Percentiles rank a stretch among this genome's conserved stretches.
phyloP scores from a whole-genome alignment of 2,797 vertebrate species.

The Pelobates cultripes region DNA sequence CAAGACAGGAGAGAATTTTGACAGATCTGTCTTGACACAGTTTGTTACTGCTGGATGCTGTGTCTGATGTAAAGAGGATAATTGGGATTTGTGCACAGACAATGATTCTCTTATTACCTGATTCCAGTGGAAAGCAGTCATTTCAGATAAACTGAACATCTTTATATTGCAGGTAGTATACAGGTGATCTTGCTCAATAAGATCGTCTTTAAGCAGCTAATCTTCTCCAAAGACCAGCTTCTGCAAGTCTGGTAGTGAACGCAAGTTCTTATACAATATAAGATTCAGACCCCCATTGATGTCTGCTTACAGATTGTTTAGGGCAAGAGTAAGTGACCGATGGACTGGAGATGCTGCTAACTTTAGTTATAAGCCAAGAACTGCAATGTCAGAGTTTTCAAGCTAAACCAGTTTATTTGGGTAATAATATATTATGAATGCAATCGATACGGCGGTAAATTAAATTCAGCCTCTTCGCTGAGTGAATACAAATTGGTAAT shows the following conservation, averaged over 20 bases:
- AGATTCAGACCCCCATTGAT: too few relatives aligned
- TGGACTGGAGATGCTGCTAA: too few relatives aligned
- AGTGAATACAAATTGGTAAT: slow-evolving; percentile 19
- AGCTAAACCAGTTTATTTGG: too few relatives aligned
- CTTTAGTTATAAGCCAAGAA: too few relatives aligned
- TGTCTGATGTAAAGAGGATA: not conserved
- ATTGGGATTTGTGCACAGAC: not conserved
- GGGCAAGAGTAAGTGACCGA: too few relatives aligned
- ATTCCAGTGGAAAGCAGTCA: not conserved
- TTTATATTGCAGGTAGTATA: too few relatives aligned
- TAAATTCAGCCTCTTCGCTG: not conserved
- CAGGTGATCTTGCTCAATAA: not conserved
- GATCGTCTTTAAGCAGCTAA: not conserved
- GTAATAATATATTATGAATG: too few relatives aligned
- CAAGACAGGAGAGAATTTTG: too few relatives aligned
- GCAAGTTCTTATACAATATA: too few relatives aligned
- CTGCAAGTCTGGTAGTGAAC: not conserved
- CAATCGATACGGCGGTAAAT: too few relatives aligned
- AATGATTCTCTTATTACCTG: not conserved
- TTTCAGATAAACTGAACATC: not conserved
- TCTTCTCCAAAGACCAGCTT: not conserved
- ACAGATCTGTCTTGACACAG: not conserved
- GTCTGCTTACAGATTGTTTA: too few relatives aligned
- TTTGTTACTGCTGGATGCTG: not conserved
- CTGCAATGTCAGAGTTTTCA: too few relatives aligned